Evolutionary conservation across 2,797 vertebrate genomes (phyloP), one percentile per base, ranked within the genome.

Genomic region (Darevskia nairensis): DNA sequence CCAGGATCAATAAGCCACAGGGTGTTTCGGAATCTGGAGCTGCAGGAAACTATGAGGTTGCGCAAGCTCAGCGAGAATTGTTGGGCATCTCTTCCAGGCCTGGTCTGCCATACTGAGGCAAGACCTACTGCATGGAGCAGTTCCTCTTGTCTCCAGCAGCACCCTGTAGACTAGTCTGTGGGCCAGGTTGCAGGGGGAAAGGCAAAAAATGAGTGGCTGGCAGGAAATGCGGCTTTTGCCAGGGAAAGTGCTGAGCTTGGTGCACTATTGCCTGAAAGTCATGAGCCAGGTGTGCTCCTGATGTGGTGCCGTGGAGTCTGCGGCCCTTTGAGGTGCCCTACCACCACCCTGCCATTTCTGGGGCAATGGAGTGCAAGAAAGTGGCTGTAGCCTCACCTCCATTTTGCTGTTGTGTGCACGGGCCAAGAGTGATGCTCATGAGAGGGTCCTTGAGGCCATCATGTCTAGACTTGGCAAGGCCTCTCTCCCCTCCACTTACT

Each of bases 1-100:
- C 19, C 59, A 50, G 75, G 91, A 94, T 96, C 95, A 84, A 93
- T 96, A 95, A 95, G 93, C 93, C 93, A 94, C 88, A 92, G 94
- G 89, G 93, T 93, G 88, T 82, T 95, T 96, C n/a, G 59, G 89
- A 94, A 95, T 95, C 93, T 96, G 92, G 95, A 95, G 88, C 91
- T 88, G 91, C 88, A 78, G 86, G 90, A 84, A 93, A 71, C 35
- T 15, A 59, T 41, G 44, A 55, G 29, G 27, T 87, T 23, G 1
- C 79, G 41, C 3, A 1, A 85, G 17, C 17, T 19, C 32, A 6
- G 21, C 1, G 6, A 69, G n/a, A 6, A 71, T 27, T 35, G 32
- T 10, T 2, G 17, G 39, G 35, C 41, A 6, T 71, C 19, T 21
- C 41, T 50, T 9, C 66, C 66, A n/a, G 5, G 8, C 29, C 68